These are phyloP conservation scores for Apamea epomidion DNA, from an alignment of 2,888 invertebrate genomes.

Conservation along the genomic window DNA sequence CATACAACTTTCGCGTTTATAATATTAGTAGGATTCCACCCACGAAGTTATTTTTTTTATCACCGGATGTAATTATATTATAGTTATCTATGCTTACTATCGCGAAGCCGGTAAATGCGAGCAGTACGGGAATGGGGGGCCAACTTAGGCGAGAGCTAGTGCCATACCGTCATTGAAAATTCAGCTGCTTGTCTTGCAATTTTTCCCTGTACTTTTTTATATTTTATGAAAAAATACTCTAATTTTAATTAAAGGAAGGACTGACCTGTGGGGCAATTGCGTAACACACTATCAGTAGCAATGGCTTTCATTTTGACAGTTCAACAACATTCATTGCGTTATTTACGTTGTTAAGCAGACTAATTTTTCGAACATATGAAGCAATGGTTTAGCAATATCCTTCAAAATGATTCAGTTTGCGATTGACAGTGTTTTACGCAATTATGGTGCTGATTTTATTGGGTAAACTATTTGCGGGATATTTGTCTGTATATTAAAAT, in stretches of 20 bases:
- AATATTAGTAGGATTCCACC: background rate
- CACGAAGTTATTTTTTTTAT: background rate
- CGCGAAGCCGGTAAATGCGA: conserved; percentile 1
- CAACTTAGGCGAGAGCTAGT: conserved; percentile 9
- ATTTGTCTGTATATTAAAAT: background rate
- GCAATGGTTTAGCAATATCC: no score
- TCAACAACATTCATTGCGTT: no score
- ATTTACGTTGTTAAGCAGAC: no score
- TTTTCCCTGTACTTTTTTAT: background rate
- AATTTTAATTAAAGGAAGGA: background rate
- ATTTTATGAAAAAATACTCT: background rate
- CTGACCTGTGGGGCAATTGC: no score
- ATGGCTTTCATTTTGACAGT: no score
- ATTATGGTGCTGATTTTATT: background rate
- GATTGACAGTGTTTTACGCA: no score
- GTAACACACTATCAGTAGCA: no score
- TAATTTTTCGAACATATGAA: no score
- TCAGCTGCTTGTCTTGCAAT: background rate
- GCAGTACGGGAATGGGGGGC: background rate
- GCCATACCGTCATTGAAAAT: background rate
- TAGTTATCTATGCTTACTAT: conserved; percentile 24
- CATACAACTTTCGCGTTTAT: background rate
- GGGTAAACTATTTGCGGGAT: no score
- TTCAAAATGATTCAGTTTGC: no score
- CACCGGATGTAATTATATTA: conserved; percentile 23